Evolutionary conservation across 2,797 vertebrate species (phyloP).

Genomic region (Gephyroberyx darwinii): DNA sequence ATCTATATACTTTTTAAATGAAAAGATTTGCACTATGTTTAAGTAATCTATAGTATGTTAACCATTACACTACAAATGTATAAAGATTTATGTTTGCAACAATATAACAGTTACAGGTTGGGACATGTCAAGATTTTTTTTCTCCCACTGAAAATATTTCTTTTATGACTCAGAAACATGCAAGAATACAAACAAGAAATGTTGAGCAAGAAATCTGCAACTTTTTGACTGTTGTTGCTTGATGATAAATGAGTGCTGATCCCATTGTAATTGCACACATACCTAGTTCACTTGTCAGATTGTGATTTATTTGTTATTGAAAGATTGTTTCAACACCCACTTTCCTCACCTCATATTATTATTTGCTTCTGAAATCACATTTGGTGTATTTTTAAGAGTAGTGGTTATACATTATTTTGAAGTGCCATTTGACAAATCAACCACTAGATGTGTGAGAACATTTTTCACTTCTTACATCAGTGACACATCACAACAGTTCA

Average conservation of each 20-base stretch:
- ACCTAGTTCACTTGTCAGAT: neutral
- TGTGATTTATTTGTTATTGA: too few relatives aligned
- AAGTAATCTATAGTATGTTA: neutral
- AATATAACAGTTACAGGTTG: too few relatives aligned
- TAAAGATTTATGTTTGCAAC: too few relatives aligned
- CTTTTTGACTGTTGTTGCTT: neutral
- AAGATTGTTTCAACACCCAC: neutral
- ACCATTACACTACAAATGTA: neutral
- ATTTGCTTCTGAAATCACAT: neutral
- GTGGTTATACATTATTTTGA: neutral
- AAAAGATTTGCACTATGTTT: neutral
- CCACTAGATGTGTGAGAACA: neutral
- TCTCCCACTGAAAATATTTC: neutral
- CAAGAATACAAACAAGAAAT: neutral
- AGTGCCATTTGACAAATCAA: neutral
- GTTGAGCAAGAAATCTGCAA: neutral
- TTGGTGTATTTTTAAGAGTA: neutral
- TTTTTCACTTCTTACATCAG: neutral
- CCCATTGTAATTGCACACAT: slow-evolving; percentile 4
- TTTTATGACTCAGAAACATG: neutral
- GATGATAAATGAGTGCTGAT: neutral
- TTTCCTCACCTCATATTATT: neutral
- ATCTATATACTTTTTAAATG: too few relatives aligned
- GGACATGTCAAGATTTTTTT: neutral
- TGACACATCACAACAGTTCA: neutral